Evolutionary conservation across 2,888 invertebrate genomes (phyloP).

Genomic region (Aproaerema taeniolella): DNA sequence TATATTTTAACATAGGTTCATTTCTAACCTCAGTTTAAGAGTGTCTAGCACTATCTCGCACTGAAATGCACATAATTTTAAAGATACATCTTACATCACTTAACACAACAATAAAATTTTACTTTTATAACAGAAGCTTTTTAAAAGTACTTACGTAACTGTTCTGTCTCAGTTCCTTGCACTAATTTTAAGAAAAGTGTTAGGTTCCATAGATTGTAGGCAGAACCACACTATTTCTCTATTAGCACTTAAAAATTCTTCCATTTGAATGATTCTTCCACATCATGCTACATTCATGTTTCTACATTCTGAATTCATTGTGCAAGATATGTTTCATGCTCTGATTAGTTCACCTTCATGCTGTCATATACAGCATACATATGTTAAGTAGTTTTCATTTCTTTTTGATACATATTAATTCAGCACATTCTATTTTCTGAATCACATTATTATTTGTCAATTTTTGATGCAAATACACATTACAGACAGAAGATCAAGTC

Average conservation of each 20-base stretch:
- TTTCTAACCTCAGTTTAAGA: too few relatives aligned
- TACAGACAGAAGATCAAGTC: too few relatives aligned
- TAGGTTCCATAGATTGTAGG: slow-evolving; percentile 27
- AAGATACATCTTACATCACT: too few relatives aligned
- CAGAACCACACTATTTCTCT: slow-evolving; percentile 27
- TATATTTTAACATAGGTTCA: slow-evolving; percentile 17
- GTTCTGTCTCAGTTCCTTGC: slow-evolving; percentile 27
- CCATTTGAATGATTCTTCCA: slow-evolving; percentile 9
- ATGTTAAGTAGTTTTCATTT: too few relatives aligned
- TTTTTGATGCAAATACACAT: too few relatives aligned
- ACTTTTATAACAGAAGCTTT: too few relatives aligned
- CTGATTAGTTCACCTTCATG: too few relatives aligned
- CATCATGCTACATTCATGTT: not conserved
- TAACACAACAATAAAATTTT: slow-evolving; percentile 4
- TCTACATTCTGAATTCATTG: slow-evolving; percentile 5
- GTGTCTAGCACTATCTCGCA: slow-evolving; percentile 24
- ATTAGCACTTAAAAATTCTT: slow-evolving; percentile 23
- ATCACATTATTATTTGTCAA: too few relatives aligned
- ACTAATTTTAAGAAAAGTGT: slow-evolving; percentile 34
- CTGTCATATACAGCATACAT: too few relatives aligned
- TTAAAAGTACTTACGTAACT: slow-evolving; percentile 5
- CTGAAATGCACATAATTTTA: slow-evolving; percentile 21
- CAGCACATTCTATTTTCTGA: too few relatives aligned
- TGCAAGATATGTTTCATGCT: slow-evolving; percentile 17
- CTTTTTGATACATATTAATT: too few relatives aligned